A percentile compares a stretch with the other conserved stretches of the same genome.
These are phyloP conservation scores for Falco novaeseelandiae DNA, from an alignment of 2,797 vertebrate genomes.

Conservation along the genomic window DNA sequence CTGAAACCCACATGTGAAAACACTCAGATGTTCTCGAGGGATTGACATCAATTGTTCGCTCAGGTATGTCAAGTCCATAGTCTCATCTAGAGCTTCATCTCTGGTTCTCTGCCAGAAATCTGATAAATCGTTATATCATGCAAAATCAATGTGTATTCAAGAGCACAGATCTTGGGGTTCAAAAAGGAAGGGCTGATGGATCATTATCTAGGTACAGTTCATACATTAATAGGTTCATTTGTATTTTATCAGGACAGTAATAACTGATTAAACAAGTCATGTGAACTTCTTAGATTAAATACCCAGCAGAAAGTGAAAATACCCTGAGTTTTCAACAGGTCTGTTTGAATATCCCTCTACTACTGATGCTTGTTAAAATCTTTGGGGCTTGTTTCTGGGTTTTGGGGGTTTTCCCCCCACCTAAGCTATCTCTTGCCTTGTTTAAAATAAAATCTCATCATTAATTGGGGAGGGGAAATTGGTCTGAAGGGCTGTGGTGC, in stretches of 20 bases:
- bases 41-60: constrained; percentile 5
- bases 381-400: too few relatives aligned
- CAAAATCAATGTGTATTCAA: background rate
- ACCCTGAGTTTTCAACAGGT: background rate
- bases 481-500: background rate
- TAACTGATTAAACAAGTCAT: background rate
- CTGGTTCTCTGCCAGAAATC: background rate
- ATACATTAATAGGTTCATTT: background rate
- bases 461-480: background rate
- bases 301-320: background rate
- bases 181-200: background rate
- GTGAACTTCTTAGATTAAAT: background rate
- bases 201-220: background rate
- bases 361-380: background rate
- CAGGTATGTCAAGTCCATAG: constrained; percentile 9
- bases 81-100: constrained; percentile 22
- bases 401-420: fast-evolving
- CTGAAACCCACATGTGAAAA: constrained; percentile 60
- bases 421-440: background rate
- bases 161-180: background rate
- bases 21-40: constrained; percentile 10
- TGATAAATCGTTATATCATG: background rate
- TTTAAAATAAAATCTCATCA: background rate
- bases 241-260: background rate
- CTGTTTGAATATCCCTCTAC: background rate